Base-by-base conservation (phyloP, 2,797 vertebrate species). In the Gallinago stenura region DNA sequence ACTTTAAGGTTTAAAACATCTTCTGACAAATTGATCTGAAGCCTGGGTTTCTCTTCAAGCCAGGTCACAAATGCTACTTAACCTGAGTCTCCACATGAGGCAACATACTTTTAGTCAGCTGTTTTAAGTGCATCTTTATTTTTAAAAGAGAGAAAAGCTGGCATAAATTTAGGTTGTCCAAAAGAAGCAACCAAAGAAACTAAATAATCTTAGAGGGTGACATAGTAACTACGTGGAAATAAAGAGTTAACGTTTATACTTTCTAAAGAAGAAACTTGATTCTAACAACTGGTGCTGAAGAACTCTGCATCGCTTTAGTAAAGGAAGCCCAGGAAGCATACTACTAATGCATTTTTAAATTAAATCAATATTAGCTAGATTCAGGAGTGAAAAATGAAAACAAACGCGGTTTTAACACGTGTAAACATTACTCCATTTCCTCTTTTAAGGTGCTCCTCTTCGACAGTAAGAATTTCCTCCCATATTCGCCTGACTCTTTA, bases 401-500 rank as follows among this genome's bases (percentile, higher is more conserved):
- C 2, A 51, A 56, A 28, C 18, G 30, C 2, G 0, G 9, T 58
- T 43, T 48, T 31, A 69, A 45, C 14, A 20, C 6, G 3, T 4
- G 15, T 6, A 69, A 83, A 46, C 33, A 41, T 2, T 25, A n/a
- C 51, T 31, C 14, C 41, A 30, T 53, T 7, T 46, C 28, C 65
- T 48, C 31, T 5, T 1, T 12, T 3, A 30, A 73, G 18, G 19
- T 0, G 62, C 50, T 61, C 28, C 48, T 6, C 21, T 60, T 3
- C 2, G 33, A 37, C 18, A 16, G 13, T 25, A 35, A 24, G 41
- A 57, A 41, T 0, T 21, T 30, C 18, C 65, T 51, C 61, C 57
- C 17, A 1, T 7, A 3, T 19, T 6, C 12, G 6, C 6, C 25
- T 10, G 11, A 2, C 68, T 21, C 60, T 0, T 1, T 1, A 17